Conservation (phyloP, 2,888 invertebrate species). For the Mythimna lalbum region DNA sequence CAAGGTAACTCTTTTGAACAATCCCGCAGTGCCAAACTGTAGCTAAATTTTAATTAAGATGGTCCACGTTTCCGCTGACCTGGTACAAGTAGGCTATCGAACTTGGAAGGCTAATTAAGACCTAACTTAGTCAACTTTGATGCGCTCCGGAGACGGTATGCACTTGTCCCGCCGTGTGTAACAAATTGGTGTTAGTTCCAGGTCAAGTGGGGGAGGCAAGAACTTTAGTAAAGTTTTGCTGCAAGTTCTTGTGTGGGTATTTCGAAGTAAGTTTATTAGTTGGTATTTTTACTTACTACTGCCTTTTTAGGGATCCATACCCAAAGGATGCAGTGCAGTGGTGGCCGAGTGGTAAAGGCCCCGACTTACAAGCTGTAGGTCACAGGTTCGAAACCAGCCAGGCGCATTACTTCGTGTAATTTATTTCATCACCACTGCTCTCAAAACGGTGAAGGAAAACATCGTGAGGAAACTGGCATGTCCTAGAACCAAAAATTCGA, state of each 20-base stretch:
- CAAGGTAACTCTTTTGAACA: too few relatives aligned
- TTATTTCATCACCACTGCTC: too few relatives aligned
- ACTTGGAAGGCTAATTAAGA: slow-evolving; percentile 66
- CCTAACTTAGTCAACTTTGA: slow-evolving; percentile 50
- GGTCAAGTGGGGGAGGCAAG: slow-evolving; percentile 35
- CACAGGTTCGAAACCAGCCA: too few relatives aligned
- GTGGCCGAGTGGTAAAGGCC: too few relatives aligned
- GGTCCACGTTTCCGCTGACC: slow-evolving; percentile 48
- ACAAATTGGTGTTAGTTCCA: slow-evolving; percentile 62
- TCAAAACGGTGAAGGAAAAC: too few relatives aligned
- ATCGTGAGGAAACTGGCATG: too few relatives aligned
- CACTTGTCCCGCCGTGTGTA: slow-evolving; percentile 51
- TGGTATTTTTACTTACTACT: too few relatives aligned
- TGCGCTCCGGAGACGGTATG: slow-evolving; percentile 49
- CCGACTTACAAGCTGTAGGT: too few relatives aligned
- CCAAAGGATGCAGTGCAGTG: too few relatives aligned
- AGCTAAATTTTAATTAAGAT: slow-evolving; percentile 55
- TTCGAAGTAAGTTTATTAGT: slow-evolving; percentile 10
- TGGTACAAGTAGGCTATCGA: slow-evolving; percentile 52
- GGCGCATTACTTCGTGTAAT: too few relatives aligned
- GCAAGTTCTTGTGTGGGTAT: slow-evolving; percentile 11
- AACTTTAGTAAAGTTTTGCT: slow-evolving; percentile 31
- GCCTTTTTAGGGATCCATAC: too few relatives aligned
- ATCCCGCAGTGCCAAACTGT: neutral
- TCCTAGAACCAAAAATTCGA: too few relatives aligned